Base-by-base conservation (phyloP, 2,888 invertebrate species). In the Acleris holmiana region DNA sequence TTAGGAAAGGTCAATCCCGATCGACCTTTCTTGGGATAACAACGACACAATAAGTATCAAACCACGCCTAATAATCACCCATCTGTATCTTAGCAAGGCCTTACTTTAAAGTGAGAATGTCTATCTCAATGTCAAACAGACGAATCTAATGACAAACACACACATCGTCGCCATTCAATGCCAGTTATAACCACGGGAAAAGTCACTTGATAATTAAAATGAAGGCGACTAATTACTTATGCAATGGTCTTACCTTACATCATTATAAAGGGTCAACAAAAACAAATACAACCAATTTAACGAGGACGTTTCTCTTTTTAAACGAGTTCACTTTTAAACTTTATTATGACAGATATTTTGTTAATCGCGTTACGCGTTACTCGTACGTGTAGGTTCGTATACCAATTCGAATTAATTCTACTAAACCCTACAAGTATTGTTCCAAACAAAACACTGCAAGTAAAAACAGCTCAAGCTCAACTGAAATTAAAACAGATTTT, bases 81-180 rank as follows among this genome's bases (percentile, higher is more conserved):
- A 79, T 79, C 74, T 75, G 71, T 69, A 66, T 56, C 63, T 68
- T 71, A 69, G 77, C 85, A 86, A 86, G 87, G 85, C 74, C 79
- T 71, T 67, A 69, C 69, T 74, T 62, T 57, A 69, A 74, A 80
- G 76, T 80, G 73, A 76, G 76, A 79, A 81, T 78, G 70, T 62
- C 73, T 66, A 67, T 67, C 72, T 81, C 87, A 86, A 87, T 86
- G 86, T 78, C 85, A 76, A 71, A 69, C 47, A 67, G 57, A 71
- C 62, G 60, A 73, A 78, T 77, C 77, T 79, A 80, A 82, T 80
- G 75, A 78, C 77, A 79, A 78, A 73, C 70, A 70, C 73, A 79
- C 75, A 77, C 76, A 76, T 71, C 70, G 72, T 69, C 50, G 41
- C 53, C 47, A 61, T 70, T 64, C 69, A 69, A 70, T 73, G 73